These are phyloP conservation scores for Mormyrops attenuatus DNA, from an alignment of 2,797 vertebrate genomes.

Conservation along the genomic window DNA sequence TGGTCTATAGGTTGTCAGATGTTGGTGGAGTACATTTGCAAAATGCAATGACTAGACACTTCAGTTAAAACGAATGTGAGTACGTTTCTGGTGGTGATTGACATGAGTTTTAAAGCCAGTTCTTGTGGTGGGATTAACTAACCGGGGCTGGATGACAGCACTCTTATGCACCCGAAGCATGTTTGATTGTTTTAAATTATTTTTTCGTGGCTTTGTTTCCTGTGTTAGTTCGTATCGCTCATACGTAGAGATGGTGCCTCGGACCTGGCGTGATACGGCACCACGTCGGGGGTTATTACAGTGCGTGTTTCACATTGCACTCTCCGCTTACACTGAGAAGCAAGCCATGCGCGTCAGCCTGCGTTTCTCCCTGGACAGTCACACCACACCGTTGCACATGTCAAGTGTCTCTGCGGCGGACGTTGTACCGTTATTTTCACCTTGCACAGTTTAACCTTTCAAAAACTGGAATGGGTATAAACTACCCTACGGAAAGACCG, in stretches of 20 bases:
- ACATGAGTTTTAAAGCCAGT: not conserved
- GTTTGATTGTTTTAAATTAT: not conserved
- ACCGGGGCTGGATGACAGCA: not conserved
- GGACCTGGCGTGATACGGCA: not conserved
- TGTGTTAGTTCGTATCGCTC: not conserved
- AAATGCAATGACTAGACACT: slow-evolving; percentile 11
- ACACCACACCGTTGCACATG: not conserved
- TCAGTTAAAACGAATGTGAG: not conserved
- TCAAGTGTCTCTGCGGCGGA: not conserved
- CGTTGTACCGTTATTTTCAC: not conserved
- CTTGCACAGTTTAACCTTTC: not conserved
- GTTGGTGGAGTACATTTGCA: not conserved
- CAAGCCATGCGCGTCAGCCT: not conserved
- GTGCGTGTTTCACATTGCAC: slow-evolving; percentile 28
- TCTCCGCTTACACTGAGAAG: not conserved
- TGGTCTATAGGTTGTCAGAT: not conserved
- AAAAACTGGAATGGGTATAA: not conserved
- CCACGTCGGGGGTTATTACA: slow-evolving; percentile 40
- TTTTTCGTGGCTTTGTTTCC: not conserved
- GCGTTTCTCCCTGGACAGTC: not conserved
- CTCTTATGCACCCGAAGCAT: not conserved
- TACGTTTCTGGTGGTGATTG: not conserved
- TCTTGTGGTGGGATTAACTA: not conserved
- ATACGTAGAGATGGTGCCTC: not conserved
- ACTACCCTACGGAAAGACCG: not conserved